Evolutionary conservation across 2,888 invertebrate genomes (phyloP).

Genomic region (Bruchidius siliquastri): DNA sequence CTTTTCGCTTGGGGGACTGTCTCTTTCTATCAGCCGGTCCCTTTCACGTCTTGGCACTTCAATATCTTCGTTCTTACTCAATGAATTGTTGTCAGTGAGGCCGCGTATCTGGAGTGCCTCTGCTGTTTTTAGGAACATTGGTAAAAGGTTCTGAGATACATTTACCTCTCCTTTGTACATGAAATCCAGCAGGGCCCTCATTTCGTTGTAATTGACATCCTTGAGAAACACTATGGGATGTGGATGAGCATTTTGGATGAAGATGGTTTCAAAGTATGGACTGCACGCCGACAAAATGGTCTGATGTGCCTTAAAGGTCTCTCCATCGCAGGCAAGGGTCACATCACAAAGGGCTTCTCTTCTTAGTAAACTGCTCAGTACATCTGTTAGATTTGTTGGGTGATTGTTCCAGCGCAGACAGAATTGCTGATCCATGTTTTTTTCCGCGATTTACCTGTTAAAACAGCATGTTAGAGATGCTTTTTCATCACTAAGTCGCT

Average conservation of each 20-base stretch:
- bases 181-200: conserved; percentile 84
- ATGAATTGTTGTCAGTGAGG: conserved; percentile 77
- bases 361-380: conserved; percentile 79
- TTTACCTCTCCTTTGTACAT: conserved; percentile 83
- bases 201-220: conserved; percentile 85
- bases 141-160: conserved; percentile 85
- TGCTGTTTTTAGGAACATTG: conserved; percentile 87
- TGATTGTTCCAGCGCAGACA: conserved; percentile 94
- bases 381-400: conserved; percentile 86
- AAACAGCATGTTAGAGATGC: conserved; percentile 18
- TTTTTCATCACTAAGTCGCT: conserved; percentile 15
- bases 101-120: conserved; percentile 87
- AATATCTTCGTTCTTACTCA: conserved; percentile 45
- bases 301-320: conserved; percentile 89
- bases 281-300: conserved; percentile 90
- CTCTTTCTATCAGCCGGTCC: conserved; percentile 39
- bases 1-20: conserved; percentile 52
- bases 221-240: conserved; percentile 90
- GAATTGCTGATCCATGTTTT: conserved; percentile 70
- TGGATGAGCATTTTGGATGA: conserved; percentile 82
- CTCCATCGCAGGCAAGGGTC: conserved; percentile 86
- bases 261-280: conserved; percentile 89
- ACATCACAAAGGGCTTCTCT: conserved; percentile 89
- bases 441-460: conserved; percentile 23
- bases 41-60: conserved; percentile 37